Conservation (phyloP, 2,888 invertebrate species). For the Tiliacea aurago region DNA sequence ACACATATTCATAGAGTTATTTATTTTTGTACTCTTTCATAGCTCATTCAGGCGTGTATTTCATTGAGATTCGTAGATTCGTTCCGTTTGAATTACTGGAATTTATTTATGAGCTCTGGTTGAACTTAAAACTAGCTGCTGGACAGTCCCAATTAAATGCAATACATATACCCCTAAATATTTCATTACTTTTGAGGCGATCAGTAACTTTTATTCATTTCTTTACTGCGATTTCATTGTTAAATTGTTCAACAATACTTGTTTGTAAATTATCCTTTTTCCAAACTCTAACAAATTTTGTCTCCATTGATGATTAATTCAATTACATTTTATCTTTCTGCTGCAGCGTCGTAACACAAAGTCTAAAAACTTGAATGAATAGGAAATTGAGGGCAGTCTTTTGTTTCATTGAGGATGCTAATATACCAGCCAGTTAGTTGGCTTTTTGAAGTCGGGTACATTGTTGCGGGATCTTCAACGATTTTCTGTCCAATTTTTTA, state of each 20-base stretch:
- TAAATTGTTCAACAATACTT: not conserved
- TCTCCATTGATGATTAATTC: conserved; percentile 13
- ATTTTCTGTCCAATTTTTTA: conserved; percentile 5
- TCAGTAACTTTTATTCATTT: not conserved
- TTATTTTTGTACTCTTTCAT: too few relatives aligned
- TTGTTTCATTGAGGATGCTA: conserved; percentile 48
- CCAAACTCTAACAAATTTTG: conserved; percentile 7
- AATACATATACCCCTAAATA: too few relatives aligned
- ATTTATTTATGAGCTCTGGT: not conserved
- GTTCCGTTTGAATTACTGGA: not conserved
- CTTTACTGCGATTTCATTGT: not conserved
- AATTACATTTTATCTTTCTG: conserved; percentile 20
- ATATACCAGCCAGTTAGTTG: conserved; percentile 34
- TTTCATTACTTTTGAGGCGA: not conserved
- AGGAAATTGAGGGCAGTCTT: conserved; percentile 47
- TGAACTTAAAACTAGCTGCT: not conserved
- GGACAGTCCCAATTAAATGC: too few relatives aligned
- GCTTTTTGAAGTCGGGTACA: conserved; percentile 30
- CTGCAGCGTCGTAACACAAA: conserved; percentile 10
- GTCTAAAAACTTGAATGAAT: conserved; percentile 43
- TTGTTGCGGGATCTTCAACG: conserved; percentile 22
- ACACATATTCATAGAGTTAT: too few relatives aligned
- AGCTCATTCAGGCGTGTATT: too few relatives aligned
- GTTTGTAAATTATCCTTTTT: not conserved
- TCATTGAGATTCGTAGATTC: not conserved